These are phyloP conservation scores for Drosophila dives DNA, from an alignment of 2,888 invertebrate genomes.

Conservation along the genomic window DNA sequence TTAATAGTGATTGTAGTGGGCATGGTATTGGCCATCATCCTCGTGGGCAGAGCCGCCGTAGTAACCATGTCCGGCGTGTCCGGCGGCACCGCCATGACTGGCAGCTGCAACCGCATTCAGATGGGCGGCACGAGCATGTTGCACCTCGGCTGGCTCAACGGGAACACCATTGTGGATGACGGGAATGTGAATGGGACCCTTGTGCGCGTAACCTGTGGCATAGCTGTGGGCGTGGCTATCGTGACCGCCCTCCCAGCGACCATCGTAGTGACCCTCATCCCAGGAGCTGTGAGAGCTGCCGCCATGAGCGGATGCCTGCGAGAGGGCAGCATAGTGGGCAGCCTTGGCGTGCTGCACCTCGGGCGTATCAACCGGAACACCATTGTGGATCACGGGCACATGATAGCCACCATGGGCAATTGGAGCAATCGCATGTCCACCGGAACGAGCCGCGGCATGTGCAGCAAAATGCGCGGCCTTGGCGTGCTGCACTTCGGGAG, in stretches of 20 bases:
- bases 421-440: conserved; percentile 74
- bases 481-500: conserved; percentile 85
- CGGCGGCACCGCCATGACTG: conserved; percentile 62
- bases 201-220: conserved; percentile 79
- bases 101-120: conserved; percentile 84
- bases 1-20: conserved; percentile 76
- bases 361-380: conserved; percentile 86
- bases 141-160: conserved; percentile 86
- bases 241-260: conserved; percentile 73
- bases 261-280: conserved; percentile 76
- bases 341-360: conserved; percentile 85
- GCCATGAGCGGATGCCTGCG: conserved; percentile 77
- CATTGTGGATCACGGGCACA: conserved; percentile 85
- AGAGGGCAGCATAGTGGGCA: conserved; percentile 84
- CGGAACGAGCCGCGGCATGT: conserved; percentile 83
- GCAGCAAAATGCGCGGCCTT: conserved; percentile 84
- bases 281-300: conserved; percentile 67
- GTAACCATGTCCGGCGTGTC: conserved; percentile 61
- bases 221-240: conserved; percentile 62
- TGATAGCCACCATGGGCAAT: conserved; percentile 80
- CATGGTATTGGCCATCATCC: conserved; percentile 81
- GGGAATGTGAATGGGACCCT: conserved; percentile 85
- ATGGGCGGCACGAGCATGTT: conserved; percentile 85
- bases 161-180: conserved; percentile 86
- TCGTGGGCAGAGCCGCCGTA: conserved; percentile 72